Conservation (phyloP, 1,140 invertebrate genomes). For the Reticulitermes speratus region DNA sequence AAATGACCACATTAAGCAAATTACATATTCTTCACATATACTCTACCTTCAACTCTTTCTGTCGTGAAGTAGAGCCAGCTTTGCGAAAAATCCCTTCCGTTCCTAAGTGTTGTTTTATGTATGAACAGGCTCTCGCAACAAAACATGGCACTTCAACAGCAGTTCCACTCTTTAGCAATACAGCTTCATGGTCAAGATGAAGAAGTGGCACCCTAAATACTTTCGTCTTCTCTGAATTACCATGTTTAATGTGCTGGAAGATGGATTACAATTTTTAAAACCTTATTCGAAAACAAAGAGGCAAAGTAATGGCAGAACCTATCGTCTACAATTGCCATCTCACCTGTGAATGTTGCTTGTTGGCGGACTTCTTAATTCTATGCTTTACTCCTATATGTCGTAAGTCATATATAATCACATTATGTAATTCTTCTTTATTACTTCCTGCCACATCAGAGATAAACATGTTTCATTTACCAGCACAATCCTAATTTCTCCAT, state of each 20-base stretch:
- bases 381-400: slow-evolving; percentile 22
- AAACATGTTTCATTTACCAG: not conserved
- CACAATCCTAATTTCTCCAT: not conserved
- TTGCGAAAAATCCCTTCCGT: slow-evolving; percentile 83
- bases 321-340: not conserved
- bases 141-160: slow-evolving; percentile 72
- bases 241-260: not conserved
- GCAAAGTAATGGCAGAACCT: no score
- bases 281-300: no score
- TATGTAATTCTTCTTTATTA: slow-evolving; percentile 12
- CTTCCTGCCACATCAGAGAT: not conserved
- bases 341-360: not conserved
- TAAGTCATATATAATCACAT: not conserved
- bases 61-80: slow-evolving; percentile 74
- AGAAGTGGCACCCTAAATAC: slow-evolving; percentile 59
- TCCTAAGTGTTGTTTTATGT: slow-evolving; percentile 63
- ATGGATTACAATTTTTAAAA: no score
- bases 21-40: no score
- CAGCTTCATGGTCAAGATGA: slow-evolving; percentile 59
- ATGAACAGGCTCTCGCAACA: slow-evolving; percentile 67
- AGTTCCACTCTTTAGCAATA: slow-evolving; percentile 56
- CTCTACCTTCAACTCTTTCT: slow-evolving; percentile 73
- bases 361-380: not conserved
- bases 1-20: no score
- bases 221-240: not conserved